These are phyloP conservation scores for Orchesellides sinensis DNA, from an alignment of 2,888 invertebrate genomes.

Conservation along the genomic window DNA sequence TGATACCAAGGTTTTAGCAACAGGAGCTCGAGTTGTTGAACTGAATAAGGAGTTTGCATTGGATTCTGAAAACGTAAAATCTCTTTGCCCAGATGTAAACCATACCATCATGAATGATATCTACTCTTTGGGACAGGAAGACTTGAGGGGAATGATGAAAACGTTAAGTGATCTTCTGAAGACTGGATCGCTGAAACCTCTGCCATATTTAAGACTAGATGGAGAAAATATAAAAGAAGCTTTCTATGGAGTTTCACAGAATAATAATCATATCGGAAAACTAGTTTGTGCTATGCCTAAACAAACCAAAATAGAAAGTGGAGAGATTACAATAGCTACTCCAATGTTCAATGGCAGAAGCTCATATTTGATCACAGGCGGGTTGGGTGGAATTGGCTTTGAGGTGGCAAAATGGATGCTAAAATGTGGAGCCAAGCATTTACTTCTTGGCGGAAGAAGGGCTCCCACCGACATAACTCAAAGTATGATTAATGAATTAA, in stretches of 20 bases:
- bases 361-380: too few species aligned
- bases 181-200: neutral
- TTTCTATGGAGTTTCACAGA: slow-evolving; percentile 15
- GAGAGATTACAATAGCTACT: too few species aligned
- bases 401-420: too few species aligned
- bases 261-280: slow-evolving; percentile 37
- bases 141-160: neutral
- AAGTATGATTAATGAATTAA: too few species aligned
- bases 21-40: slow-evolving; percentile 21
- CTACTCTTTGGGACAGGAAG: neutral
- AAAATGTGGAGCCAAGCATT: too few species aligned
- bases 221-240: slow-evolving; percentile 6
- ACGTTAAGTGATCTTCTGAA: neutral
- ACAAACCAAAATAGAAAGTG: too few species aligned
- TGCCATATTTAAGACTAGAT: slow-evolving; percentile 13
- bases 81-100: slow-evolving; percentile 11
- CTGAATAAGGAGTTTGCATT: too few species aligned
- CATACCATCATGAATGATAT: slow-evolving; percentile 31
- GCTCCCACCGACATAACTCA: too few species aligned
- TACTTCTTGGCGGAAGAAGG: too few species aligned
- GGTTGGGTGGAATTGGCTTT: too few species aligned
- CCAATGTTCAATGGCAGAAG: too few species aligned
- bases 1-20: neutral
- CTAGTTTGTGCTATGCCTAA: slow-evolving; percentile 10
- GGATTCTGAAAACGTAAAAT: too few species aligned